phyloP scores from a whole-genome alignment of 2,888 invertebrate species.

The Lithosia quadra region DNA sequence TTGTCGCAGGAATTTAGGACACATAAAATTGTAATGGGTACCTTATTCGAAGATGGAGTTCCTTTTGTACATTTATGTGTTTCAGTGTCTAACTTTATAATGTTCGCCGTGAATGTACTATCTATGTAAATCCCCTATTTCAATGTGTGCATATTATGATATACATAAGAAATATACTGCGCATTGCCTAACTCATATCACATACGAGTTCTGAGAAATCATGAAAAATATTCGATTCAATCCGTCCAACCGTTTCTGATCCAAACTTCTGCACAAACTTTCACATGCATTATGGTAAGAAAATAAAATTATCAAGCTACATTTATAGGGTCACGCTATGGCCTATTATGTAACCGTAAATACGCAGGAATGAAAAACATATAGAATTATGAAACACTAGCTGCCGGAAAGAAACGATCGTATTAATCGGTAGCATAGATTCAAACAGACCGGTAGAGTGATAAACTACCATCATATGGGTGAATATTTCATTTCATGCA shows the following conservation, averaged over 20 bases:
- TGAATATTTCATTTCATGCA: no score
- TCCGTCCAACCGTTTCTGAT: no score
- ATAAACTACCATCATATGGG: slow-evolving; percentile 16
- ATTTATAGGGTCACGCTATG: no score
- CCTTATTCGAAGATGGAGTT: slow-evolving; percentile 1
- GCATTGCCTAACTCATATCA: no score
- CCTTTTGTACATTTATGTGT: neutral
- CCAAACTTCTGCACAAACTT: no score
- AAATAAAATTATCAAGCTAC: no score
- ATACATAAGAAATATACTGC: no score
- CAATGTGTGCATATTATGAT: no score
- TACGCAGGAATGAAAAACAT: neutral
- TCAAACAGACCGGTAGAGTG: slow-evolving; percentile 11
- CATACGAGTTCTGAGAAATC: no score
- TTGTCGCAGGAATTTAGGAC: neutral
- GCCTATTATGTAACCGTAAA: neutral
- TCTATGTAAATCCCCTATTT: neutral
- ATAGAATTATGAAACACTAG: no score
- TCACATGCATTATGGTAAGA: no score
- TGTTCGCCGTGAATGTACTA: neutral
- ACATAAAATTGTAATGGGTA: slow-evolving; percentile 16
- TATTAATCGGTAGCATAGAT: slow-evolving; percentile 19
- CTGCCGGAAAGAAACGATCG: neutral
- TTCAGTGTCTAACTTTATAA: neutral
- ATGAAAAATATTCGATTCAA: no score